Evolutionary conservation across 2,113 vertebrate species (phyloP).

Genomic region (Porphyrio hochstetteri): DNA sequence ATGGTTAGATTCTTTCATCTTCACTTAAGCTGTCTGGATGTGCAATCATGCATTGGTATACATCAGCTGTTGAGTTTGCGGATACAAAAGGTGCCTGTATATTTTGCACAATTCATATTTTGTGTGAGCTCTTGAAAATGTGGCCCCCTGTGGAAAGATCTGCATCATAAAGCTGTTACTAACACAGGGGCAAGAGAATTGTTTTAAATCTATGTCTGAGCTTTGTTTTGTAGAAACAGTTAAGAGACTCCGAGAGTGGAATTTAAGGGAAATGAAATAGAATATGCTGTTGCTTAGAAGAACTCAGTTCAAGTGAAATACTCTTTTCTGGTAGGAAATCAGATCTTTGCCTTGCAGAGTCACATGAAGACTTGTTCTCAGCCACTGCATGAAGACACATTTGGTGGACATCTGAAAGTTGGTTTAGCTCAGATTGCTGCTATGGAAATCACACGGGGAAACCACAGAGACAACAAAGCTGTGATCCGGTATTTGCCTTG

Average conservation of each 20-base stretch:
- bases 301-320: background rate
- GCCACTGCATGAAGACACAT: slow-evolving; percentile 96
- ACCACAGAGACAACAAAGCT: slow-evolving; percentile 97
- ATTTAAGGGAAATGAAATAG: background rate
- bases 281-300: background rate
- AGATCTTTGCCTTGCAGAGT: slow-evolving; percentile 79
- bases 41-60: background rate
- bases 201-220: background rate
- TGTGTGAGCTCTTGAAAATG: background rate
- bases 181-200: background rate
- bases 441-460: slow-evolving; percentile 98
- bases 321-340: background rate
- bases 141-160: background rate
- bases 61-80: background rate
- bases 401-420: slow-evolving; percentile 97
- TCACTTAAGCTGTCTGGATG: background rate
- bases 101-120: background rate
- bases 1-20: background rate
- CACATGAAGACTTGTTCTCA: slow-evolving; percentile 99
- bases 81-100: background rate
- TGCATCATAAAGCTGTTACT: background rate
- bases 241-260: background rate
- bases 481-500: slow-evolving; percentile 95
- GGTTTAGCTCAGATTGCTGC: slow-evolving; percentile 95
- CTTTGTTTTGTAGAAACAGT: background rate